phyloP scores from a whole-genome alignment of 2,888 invertebrate species.

The Standfussiana lucernea region DNA sequence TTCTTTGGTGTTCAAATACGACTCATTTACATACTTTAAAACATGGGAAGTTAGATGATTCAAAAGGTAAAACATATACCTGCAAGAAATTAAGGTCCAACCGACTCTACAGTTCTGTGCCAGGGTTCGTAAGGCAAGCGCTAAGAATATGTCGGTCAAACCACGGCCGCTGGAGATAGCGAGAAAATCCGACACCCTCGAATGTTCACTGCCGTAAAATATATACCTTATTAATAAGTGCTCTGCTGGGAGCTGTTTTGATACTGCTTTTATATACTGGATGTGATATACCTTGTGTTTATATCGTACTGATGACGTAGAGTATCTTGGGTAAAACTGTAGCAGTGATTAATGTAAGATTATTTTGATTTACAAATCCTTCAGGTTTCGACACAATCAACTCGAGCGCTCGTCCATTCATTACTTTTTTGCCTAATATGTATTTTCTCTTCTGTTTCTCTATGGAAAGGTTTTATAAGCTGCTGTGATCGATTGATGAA shows the following conservation, averaged over 20 bases:
- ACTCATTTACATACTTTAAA: background rate
- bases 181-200: conserved; percentile 78
- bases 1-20: background rate
- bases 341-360: background rate
- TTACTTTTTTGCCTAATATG: too few species aligned
- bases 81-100: background rate
- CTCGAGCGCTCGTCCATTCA: background rate
- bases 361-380: background rate
- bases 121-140: conserved; percentile 78
- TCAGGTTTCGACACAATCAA: background rate
- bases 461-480: background rate
- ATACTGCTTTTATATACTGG: conserved; percentile 50
- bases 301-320: background rate
- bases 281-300: conserved; percentile 27
- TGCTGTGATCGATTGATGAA: background rate
- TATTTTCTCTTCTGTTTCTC: background rate
- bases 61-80: background rate
- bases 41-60: background rate
- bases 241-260: conserved; percentile 47
- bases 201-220: conserved; percentile 79
- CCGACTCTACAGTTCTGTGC: conserved; percentile 73
- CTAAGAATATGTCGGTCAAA: conserved; percentile 90
- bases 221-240: conserved; percentile 75
- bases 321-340: background rate
- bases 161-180: conserved; percentile 86